phyloP scores from a whole-genome alignment of 2,113 vertebrate species.

The Caracal caracal region DNA sequence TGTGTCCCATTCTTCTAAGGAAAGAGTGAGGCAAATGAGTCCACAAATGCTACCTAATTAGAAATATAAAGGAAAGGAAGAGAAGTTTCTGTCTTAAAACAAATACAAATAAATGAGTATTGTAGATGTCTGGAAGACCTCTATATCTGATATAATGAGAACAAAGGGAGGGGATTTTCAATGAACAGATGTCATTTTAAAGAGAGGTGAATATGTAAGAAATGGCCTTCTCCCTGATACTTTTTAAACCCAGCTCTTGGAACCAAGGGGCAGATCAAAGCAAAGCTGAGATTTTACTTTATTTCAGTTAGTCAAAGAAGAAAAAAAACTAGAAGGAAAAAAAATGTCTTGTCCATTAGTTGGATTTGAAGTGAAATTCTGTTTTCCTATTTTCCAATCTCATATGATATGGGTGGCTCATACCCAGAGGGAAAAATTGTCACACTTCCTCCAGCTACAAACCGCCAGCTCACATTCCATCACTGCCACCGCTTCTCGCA shows the following conservation, averaged over 20 bases:
- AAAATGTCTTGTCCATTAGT: not conserved
- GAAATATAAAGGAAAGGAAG: not conserved
- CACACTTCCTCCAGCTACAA: not conserved
- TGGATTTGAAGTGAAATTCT: conserved; percentile 25
- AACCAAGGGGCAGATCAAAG: not conserved
- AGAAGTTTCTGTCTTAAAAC: not conserved
- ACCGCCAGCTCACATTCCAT: not conserved
- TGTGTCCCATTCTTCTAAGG: not conserved
- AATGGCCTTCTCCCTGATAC: not conserved
- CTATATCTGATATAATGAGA: not conserved
- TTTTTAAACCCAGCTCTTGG: not conserved
- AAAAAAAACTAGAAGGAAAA: not conserved
- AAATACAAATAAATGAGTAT: not conserved
- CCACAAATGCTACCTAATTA: not conserved
- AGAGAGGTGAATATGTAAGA: not conserved
- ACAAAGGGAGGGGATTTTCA: not conserved
- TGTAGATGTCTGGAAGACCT: not conserved
- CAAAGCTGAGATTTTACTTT: not conserved
- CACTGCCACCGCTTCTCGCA: rapidly evolving
- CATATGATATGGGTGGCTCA: not conserved
- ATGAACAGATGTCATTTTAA: not conserved
- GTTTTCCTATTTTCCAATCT: conserved; percentile 43
- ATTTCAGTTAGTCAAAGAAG: not conserved
- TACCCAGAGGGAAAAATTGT: not conserved
- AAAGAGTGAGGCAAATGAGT: not conserved